These are phyloP conservation scores for Callipepla squamata DNA, from an alignment of 2,113 vertebrate species.

Conservation along the genomic window DNA sequence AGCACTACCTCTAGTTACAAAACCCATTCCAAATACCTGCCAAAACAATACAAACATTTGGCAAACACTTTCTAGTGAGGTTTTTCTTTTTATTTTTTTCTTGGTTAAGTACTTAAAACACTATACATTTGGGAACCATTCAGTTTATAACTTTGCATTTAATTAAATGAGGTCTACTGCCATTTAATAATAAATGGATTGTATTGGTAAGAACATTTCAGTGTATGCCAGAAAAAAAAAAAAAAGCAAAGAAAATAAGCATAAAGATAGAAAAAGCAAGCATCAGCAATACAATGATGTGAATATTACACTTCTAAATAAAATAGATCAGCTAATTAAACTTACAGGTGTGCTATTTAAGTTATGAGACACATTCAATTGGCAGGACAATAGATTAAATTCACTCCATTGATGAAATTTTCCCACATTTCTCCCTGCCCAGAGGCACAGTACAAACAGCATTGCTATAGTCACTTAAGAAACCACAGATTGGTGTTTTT, in stretches of 20 bases:
- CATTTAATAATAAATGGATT: constrained; percentile 63
- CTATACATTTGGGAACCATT: constrained; percentile 62
- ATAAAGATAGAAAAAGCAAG: not conserved
- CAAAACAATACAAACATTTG: constrained; percentile 60
- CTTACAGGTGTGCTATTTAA: constrained; percentile 17
- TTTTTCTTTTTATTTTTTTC: not conserved
- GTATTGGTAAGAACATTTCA: constrained; percentile 30
- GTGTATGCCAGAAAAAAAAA: not conserved
- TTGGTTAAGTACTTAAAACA: not conserved
- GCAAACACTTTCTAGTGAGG: not conserved
- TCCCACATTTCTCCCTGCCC: not conserved
- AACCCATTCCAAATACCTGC: constrained; percentile 18
- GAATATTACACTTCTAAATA: constrained; percentile 29
- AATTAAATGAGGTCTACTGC: constrained; percentile 65
- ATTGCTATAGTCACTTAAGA: not conserved
- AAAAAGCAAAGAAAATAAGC: not conserved
- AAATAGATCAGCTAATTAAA: constrained; percentile 62
- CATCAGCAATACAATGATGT: not conserved
- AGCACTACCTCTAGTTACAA: not conserved
- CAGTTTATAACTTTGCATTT: constrained; percentile 61
- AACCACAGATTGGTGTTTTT: not conserved
- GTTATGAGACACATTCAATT: not conserved
- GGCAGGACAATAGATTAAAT: not conserved
- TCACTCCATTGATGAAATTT: not conserved
- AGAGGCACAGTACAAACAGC: not conserved